Conservation (phyloP, 2,113 vertebrate genomes). For the Elephas maximus region DNA sequence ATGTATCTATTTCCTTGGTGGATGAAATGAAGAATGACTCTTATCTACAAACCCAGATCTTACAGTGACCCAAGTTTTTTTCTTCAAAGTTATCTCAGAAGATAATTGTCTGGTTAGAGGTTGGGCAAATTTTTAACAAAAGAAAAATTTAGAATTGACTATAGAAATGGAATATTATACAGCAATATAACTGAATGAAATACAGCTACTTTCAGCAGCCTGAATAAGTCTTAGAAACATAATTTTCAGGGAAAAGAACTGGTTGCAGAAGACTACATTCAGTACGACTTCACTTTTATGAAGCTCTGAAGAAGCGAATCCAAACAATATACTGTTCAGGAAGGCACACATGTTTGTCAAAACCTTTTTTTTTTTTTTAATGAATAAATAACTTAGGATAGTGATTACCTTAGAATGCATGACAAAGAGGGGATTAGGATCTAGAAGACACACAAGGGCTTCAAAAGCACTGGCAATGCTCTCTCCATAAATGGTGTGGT, state of each 20-base stretch:
- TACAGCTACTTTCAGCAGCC: not conserved
- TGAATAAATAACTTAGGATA: not conserved
- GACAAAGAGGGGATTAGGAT: not conserved
- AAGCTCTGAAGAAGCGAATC: constrained; percentile 3
- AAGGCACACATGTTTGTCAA: not conserved
- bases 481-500: not conserved
- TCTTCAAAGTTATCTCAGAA: not conserved
- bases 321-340: not conserved
- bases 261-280: not conserved
- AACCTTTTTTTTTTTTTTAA: not conserved
- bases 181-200: not conserved
- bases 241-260: constrained; percentile 18
- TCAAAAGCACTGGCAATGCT: not conserved
- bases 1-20: not conserved
- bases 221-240: not conserved
- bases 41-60: not conserved
- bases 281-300: not conserved
- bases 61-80: not conserved
- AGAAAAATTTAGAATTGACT: not conserved
- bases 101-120: not conserved
- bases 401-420: not conserved
- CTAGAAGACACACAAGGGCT: not conserved
- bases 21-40: not conserved
- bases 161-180: not conserved
- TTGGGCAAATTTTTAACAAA: not conserved